Evolutionary conservation across 2,113 vertebrate genomes (phyloP), one percentile per base, ranked within the genome.

Genomic region (Salvelinus sp.): DNA sequence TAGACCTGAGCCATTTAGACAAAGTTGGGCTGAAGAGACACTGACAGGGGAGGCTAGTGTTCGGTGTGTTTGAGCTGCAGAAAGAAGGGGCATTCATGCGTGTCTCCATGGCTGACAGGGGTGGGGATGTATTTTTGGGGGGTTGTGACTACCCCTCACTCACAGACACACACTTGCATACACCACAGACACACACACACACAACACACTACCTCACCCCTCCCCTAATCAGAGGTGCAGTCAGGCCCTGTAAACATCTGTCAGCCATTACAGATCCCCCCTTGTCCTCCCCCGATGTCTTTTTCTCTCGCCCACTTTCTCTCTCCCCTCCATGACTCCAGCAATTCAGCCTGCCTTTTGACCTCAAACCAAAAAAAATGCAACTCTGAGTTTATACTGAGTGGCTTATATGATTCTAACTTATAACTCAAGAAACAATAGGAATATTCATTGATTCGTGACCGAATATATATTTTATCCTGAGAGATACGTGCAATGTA

Each of bases 231-330:
- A 85, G 76, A 82, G 82, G 67, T 82, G 82, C 83, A 86, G 83
- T 76, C 73, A 80, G 77, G 80, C 81, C 84, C 86, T 88, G 86
- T 88, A 88, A 88, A 92, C 92, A 93, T 93, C 92, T 91, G 91
- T 90, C 91, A 89, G 87, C 90, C 80, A 91, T 92, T 92, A 80
- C 54, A 57, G 38, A 73, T 69, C 3, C 14, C 63, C 72, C 33
- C 1, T 14, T 54, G 13, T 18, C 50, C 5, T 14, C 16, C 50
- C 50, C 16, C 38, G 9, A 44, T 44, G 9, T 44, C 9, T 44
- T 44, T 44, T 2, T 54, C 16, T 16, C 48, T 85, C 3, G 0
- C 9, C 58, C 12, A 2, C 73, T 78, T 81, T 25, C 70, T 79
- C 80, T 44, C 38, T 12, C 38, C 38, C 38, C 81, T 78, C 66